Conservation (phyloP, 2,113 vertebrate genomes). For the Takifugu flavidus region DNA sequence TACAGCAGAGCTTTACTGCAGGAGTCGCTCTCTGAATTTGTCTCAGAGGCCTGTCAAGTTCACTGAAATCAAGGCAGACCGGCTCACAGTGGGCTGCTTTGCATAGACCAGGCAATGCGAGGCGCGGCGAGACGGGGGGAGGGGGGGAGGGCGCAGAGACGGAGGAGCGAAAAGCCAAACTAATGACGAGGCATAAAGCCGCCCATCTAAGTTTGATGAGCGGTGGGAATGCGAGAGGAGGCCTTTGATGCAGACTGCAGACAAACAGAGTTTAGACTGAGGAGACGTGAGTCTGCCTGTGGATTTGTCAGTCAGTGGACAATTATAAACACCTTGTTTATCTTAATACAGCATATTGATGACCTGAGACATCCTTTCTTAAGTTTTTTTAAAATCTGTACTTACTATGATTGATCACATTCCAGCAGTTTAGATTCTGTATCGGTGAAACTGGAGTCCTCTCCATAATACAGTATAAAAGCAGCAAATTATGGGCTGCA, state of each 20-base stretch:
- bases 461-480: no score
- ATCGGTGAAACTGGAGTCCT: no score
- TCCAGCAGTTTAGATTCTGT: neutral
- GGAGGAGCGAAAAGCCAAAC: slow-evolving; percentile 28
- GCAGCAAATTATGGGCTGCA: neutral
- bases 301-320: neutral
- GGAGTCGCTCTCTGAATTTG: no score
- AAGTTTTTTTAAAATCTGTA: neutral
- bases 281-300: no score
- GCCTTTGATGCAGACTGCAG: slow-evolving; percentile 26
- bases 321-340: neutral
- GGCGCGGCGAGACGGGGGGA: slow-evolving; percentile 4
- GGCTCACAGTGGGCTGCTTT: no score
- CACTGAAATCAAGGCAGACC: no score
- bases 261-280: slow-evolving; percentile 6
- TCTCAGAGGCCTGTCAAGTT: no score
- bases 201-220: slow-evolving; percentile 45
- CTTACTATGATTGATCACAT: neutral
- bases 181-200: slow-evolving; percentile 39
- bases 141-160: slow-evolving; percentile 11
- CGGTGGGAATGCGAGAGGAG: slow-evolving; percentile 24
- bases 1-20: no score
- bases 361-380: no score
- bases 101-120: neutral
- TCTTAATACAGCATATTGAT: no score